phyloP scores from a whole-genome alignment of 2,113 vertebrate genomes.

The Aix galericulata region DNA sequence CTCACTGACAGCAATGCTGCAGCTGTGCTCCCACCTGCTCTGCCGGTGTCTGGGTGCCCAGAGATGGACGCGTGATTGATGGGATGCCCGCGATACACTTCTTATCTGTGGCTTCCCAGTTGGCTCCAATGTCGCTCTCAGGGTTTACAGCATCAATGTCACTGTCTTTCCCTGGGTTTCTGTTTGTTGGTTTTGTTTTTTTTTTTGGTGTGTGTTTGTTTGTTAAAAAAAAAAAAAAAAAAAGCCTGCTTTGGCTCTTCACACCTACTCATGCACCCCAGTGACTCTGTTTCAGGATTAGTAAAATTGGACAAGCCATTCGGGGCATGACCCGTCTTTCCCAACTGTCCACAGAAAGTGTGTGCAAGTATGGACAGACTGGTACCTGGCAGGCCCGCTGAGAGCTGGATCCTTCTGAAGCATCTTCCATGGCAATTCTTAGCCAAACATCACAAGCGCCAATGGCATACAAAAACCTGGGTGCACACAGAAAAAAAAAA shows the following conservation, averaged over 20 bases:
- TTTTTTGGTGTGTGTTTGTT: no score
- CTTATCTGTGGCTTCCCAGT: slow-evolving; percentile 42
- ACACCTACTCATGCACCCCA: fast-evolving
- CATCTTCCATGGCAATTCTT: neutral
- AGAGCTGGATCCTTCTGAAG: neutral
- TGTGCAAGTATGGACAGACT: neutral
- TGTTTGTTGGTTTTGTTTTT: neutral
- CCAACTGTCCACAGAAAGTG: fast-evolving
- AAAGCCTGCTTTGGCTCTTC: neutral
- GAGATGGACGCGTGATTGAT: slow-evolving; percentile 62
- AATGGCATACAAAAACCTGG: fast-evolving
- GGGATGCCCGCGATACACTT: neutral
- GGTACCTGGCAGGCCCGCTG: neutral
- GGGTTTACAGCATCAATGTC: neutral
- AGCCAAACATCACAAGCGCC: fast-evolving
- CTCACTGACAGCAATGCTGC: neutral
- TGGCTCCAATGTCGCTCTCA: neutral
- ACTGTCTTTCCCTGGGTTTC: neutral
- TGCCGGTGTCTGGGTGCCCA: fast-evolving
- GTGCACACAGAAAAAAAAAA: fast-evolving
- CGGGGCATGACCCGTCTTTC: fast-evolving
- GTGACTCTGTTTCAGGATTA: neutral
- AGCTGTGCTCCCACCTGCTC: neutral
- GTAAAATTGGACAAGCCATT: fast-evolving
- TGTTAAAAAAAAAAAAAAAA: no score